Evolutionary conservation across 53 echinoderm and acorn worm genomes (phyloP).

Genomic region (Echinometra lucunter): DNA sequence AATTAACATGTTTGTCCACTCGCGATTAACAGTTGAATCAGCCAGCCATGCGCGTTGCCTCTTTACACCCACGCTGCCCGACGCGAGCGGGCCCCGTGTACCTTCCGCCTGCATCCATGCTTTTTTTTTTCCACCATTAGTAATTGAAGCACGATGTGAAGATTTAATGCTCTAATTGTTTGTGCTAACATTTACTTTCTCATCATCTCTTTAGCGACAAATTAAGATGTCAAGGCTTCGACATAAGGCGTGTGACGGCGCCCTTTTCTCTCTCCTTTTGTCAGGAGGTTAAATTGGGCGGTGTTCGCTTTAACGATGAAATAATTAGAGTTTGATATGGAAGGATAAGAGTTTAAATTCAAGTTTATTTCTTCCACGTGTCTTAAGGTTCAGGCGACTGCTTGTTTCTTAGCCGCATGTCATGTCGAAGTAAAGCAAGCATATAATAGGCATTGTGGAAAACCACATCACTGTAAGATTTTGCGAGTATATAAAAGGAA

Average conservation of each 20-base stretch:
- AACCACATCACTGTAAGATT: neutral
- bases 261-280: neutral
- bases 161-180: slow-evolving; percentile 51
- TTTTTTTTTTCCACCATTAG: neutral
- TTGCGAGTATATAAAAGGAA: neutral
- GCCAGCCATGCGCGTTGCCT: slow-evolving; percentile 14
- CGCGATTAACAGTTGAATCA: slow-evolving; percentile 39
- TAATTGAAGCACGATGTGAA: slow-evolving; percentile 17
- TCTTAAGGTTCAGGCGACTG: neutral
- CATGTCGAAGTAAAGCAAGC: neutral
- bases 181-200: slow-evolving; percentile 68
- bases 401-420: neutral
- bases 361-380: neutral
- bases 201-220: slow-evolving; percentile 55
- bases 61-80: neutral
- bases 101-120: neutral
- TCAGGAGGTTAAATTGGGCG: neutral
- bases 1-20: slow-evolving; percentile 66
- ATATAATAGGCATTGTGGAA: neutral
- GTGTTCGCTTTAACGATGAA: slow-evolving; percentile 25
- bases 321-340: neutral
- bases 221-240: slow-evolving; percentile 65
- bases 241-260: slow-evolving; percentile 25
- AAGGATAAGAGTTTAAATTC: neutral
- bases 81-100: neutral